A percentile compares a stretch with the other conserved stretches of the same genome.
These are phyloP conservation scores for Bombyx mori DNA, from an alignment of 1,140 invertebrate genomes.

Conservation along the genomic window DNA sequence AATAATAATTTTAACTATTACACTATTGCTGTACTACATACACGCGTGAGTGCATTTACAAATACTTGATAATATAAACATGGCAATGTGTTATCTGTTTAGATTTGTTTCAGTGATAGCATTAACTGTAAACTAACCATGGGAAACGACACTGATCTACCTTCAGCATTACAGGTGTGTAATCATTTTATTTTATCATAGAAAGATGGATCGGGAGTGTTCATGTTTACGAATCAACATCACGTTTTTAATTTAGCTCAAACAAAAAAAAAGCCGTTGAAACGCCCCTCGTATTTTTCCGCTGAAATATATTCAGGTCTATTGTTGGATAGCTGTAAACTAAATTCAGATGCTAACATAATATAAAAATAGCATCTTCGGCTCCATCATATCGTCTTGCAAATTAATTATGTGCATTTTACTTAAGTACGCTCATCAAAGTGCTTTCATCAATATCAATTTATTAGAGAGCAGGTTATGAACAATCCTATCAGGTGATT, in stretches of 20 bases:
- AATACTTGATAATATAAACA: not conserved
- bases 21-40: no score
- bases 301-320: slow-evolving; percentile 29
- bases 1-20: no score
- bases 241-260: slow-evolving; percentile 28
- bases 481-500: no score
- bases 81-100: not conserved
- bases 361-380: no score
- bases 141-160: not conserved
- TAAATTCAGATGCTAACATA: slow-evolving; percentile 19
- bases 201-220: slow-evolving; percentile 18
- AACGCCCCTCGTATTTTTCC: slow-evolving; percentile 34
- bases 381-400: no score
- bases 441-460: no score
- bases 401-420: no score
- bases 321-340: slow-evolving; percentile 32
- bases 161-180: not conserved
- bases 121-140: not conserved
- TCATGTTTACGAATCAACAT: slow-evolving; percentile 26
- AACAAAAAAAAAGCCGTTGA: slow-evolving; percentile 39
- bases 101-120: no score
- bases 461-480: no score
- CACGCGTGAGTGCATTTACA: not conserved
- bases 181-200: not conserved
- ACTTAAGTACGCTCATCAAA: no score